A percentile compares a stretch with the other conserved stretches of the same genome.
Conservation (phyloP, 2,797 vertebrate species). For the Gallinago stenura region DNA sequence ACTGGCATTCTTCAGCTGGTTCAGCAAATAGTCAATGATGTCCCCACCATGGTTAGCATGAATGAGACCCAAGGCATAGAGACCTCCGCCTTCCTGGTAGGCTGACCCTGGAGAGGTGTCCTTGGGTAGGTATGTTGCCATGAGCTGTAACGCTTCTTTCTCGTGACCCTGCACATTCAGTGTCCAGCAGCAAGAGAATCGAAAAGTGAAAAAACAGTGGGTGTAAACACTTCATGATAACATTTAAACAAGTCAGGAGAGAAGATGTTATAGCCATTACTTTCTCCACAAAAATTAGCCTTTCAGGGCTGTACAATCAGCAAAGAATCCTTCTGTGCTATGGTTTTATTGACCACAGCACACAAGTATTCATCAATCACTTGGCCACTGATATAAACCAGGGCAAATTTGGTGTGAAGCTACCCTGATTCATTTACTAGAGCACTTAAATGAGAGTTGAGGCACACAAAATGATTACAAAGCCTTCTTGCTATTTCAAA, state of each 20-base stretch:
- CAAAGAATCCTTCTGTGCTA: background rate
- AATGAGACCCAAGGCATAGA: conserved; percentile 96
- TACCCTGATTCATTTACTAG: background rate
- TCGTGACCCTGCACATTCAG: conserved; percentile 89
- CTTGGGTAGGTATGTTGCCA: conserved; percentile 98
- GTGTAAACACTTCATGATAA: background rate
- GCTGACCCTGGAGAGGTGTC: conserved; percentile 98
- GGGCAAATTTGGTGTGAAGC: background rate
- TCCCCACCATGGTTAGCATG: conserved; percentile 98
- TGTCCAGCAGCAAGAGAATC: background rate
- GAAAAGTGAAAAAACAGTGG: background rate
- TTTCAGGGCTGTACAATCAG: background rate
- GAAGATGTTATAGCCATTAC: background rate
- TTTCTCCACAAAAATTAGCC: background rate
- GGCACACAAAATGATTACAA: background rate
- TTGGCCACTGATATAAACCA: background rate
- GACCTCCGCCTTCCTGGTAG: conserved; percentile 97
- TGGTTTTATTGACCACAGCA: background rate
- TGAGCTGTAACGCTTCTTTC: conserved; percentile 97
- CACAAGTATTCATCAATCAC: background rate
- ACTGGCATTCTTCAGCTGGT: conserved; percentile 98
- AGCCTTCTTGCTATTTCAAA: background rate
- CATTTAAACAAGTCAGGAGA: background rate
- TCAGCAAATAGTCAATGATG: conserved; percentile 98
- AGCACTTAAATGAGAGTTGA: background rate